Evolutionary conservation across 1,140 invertebrate genomes (phyloP).

Genomic region (Calycopis cecrops): DNA sequence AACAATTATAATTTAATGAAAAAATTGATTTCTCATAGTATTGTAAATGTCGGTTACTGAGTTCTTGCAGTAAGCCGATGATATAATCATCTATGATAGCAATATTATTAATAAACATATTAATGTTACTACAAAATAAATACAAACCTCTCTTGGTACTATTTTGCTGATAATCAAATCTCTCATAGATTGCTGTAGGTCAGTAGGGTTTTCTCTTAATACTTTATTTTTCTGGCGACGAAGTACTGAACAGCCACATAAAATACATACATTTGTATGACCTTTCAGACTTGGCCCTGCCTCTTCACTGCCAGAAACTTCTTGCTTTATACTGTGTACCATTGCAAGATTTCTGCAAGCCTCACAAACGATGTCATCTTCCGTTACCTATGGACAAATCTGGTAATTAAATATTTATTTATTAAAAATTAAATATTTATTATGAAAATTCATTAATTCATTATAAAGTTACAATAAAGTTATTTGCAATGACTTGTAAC

Average conservation of each 20-base stretch:
- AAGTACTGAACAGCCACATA: neutral
- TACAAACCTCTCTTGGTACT: slow-evolving; percentile 12
- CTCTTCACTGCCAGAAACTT: slow-evolving; percentile 4
- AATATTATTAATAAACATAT: no score
- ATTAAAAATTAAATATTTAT: no score
- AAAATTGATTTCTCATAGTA: no score
- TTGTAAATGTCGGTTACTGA: no score
- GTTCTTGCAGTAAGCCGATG: no score
- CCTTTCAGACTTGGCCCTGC: slow-evolving; percentile 1
- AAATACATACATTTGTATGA: slow-evolving; percentile 6
- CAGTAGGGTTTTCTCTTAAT: slow-evolving; percentile 8
- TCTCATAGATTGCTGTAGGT: slow-evolving; percentile 6
- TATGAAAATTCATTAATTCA: no score
- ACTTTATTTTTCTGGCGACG: neutral
- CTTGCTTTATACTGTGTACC: neutral
- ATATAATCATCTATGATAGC: no score
- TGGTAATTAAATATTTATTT: no score
- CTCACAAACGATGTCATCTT: slow-evolving; percentile 13
- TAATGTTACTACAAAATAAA: no score
- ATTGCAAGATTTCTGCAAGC: slow-evolving; percentile 12
- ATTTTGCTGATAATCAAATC: neutral
- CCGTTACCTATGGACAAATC: slow-evolving; percentile 7
- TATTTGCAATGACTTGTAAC: no score
- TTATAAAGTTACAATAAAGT: no score
- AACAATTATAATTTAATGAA: no score